phyloP scores from a whole-genome alignment of 2,888 invertebrate genomes.

The Hemicrepidius hirtus region DNA sequence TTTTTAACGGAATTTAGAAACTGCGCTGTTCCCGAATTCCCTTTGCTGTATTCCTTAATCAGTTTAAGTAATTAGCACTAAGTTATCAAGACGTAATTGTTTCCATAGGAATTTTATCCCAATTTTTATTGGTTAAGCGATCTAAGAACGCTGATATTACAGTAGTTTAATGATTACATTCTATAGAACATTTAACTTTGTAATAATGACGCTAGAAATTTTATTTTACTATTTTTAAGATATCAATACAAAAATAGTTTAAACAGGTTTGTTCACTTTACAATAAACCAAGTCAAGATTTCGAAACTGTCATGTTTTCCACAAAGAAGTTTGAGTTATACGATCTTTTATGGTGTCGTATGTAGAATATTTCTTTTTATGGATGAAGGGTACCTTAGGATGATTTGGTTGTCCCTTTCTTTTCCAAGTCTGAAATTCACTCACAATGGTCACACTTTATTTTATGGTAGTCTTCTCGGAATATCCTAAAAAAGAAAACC shows the following conservation, averaged over 20 bases:
- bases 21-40: not conserved
- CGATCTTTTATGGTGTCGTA: not conserved
- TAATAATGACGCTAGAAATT: too few relatives aligned
- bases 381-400: not conserved
- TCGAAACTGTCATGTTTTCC: not conserved
- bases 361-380: not conserved
- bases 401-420: conserved; percentile 4
- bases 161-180: too few relatives aligned
- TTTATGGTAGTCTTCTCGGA: conserved; percentile 5
- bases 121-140: too few relatives aligned
- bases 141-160: too few relatives aligned
- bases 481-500: conserved; percentile 8
- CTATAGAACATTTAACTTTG: too few relatives aligned
- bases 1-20: conserved; percentile 12
- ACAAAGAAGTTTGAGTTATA: not conserved
- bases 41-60: conserved; percentile 1
- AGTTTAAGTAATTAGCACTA: not conserved
- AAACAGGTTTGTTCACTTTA: too few relatives aligned
- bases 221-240: too few relatives aligned
- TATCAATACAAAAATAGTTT: too few relatives aligned
- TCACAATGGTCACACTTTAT: conserved; percentile 8
- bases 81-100: not conserved
- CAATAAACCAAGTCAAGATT: not conserved
- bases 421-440: conserved; percentile 5
- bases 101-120: too few relatives aligned